Evolutionary conservation across 2,888 invertebrate genomes (phyloP).

Genomic region (Sinhomidia bicolor): DNA sequence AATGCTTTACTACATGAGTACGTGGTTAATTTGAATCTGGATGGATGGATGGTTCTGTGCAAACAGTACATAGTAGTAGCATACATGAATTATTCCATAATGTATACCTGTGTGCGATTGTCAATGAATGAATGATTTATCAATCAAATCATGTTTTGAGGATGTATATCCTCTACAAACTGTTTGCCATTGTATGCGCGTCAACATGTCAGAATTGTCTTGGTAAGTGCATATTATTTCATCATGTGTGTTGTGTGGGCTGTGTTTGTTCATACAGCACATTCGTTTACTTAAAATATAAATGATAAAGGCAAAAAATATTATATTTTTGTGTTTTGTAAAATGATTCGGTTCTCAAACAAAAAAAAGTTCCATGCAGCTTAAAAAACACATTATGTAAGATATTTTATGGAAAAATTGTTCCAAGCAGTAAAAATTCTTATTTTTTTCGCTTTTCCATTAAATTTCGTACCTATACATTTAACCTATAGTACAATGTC

Average conservation of each 20-base stretch:
- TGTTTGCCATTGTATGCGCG: slow-evolving; percentile 30
- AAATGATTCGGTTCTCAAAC: too few relatives aligned
- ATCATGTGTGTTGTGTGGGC: not conserved
- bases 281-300: too few relatives aligned
- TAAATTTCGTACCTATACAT: too few relatives aligned
- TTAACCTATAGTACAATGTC: too few relatives aligned
- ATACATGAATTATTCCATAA: not conserved
- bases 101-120: not conserved
- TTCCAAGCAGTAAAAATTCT: too few relatives aligned
- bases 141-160: slow-evolving; percentile 18
- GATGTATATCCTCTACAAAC: slow-evolving; percentile 1
- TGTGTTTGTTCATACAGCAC: too few relatives aligned
- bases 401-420: too few relatives aligned
- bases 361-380: too few relatives aligned
- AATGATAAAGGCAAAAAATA: too few relatives aligned
- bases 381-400: too few relatives aligned
- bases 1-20: not conserved
- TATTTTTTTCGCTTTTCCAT: too few relatives aligned
- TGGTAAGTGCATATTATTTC: not conserved
- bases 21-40: not conserved
- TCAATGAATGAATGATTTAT: slow-evolving; percentile 8
- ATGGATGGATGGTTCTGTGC: not conserved
- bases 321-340: too few relatives aligned
- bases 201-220: slow-evolving; percentile 26
- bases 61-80: not conserved